phyloP scores from a whole-genome alignment of 2,113 vertebrate genomes.

The Tonatia bakeri region DNA sequence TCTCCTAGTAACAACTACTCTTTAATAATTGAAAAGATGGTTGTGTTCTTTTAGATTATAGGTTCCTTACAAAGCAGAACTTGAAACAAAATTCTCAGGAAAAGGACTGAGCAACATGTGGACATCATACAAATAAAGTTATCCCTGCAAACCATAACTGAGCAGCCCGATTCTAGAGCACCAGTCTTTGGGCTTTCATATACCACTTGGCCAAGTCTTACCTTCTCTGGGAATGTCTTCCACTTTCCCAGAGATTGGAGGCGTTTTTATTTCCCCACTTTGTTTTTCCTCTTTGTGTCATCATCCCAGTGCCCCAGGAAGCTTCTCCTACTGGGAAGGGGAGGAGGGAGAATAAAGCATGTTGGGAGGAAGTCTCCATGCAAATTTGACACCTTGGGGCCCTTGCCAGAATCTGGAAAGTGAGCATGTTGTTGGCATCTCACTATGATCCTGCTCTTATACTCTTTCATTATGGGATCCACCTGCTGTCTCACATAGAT shows the following conservation, averaged over 20 bases:
- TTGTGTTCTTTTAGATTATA: not conserved
- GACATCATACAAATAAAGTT: not conserved
- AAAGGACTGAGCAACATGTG: not conserved
- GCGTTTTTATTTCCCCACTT: not conserved
- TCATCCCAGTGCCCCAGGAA: not conserved
- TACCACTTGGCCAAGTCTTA: not conserved
- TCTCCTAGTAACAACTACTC: not conserved
- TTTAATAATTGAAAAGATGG: not conserved
- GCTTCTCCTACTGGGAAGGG: not conserved
- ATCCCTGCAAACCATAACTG: accelerated
- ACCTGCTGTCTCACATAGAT: not conserved
- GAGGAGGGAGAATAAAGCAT: not conserved
- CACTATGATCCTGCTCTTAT: not conserved
- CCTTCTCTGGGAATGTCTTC: not conserved
- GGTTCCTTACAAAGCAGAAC: not conserved
- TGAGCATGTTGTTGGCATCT: not conserved
- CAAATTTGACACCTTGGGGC: not conserved
- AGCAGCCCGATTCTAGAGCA: not conserved
- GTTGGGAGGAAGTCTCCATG: not conserved
- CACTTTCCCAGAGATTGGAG: not conserved
- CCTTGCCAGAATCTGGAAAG: not conserved
- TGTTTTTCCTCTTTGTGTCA: not conserved
- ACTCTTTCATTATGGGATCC: not conserved
- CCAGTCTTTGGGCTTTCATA: not conserved
- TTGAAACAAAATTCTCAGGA: not conserved